Percentiles rank a stretch among this genome's conserved stretches.
Conservation (phyloP, 2,797 vertebrate species). For the Urophycis tenuis region DNA sequence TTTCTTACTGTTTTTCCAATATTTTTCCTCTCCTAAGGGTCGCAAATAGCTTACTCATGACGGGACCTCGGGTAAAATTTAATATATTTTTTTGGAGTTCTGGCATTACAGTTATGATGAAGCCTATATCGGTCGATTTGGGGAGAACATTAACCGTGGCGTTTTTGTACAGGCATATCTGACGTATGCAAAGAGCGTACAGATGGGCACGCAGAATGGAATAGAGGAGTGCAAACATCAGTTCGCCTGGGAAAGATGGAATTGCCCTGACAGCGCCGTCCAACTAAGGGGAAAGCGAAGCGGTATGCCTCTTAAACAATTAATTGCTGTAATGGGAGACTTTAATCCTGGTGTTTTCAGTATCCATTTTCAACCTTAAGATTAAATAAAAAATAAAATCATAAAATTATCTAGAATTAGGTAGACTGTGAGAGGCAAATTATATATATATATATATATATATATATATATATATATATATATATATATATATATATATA, state of each 20-base stretch:
- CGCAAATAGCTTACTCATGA: slow-evolving; percentile 92
- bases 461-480: no score
- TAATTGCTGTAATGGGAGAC: neutral
- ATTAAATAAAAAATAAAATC: no score
- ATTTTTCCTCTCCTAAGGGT: slow-evolving; percentile 71
- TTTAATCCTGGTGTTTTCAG: neutral
- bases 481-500: no score
- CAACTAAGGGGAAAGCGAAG: slow-evolving; percentile 81
- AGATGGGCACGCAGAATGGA: slow-evolving; percentile 80
- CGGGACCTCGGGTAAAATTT: slow-evolving; percentile 86
- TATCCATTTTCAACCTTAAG: no score
- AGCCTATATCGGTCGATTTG: neutral
- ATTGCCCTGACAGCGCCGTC: slow-evolving; percentile 85
- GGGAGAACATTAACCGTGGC: neutral
- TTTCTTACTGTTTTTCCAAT: neutral
- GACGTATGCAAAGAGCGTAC: slow-evolving; percentile 81
- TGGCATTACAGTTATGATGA: neutral
- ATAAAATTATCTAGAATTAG: no score
- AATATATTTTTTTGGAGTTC: neutral
- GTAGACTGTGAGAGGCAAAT: neutral
- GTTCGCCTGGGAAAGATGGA: slow-evolving; percentile 91
- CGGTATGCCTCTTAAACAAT: slow-evolving; percentile 62
- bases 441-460: no score
- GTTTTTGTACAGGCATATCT: slow-evolving; percentile 75
- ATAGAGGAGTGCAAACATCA: slow-evolving; percentile 90